Evolutionary conservation across 2,797 vertebrate genomes (phyloP).

Genomic region (Perodicticus potto): DNA sequence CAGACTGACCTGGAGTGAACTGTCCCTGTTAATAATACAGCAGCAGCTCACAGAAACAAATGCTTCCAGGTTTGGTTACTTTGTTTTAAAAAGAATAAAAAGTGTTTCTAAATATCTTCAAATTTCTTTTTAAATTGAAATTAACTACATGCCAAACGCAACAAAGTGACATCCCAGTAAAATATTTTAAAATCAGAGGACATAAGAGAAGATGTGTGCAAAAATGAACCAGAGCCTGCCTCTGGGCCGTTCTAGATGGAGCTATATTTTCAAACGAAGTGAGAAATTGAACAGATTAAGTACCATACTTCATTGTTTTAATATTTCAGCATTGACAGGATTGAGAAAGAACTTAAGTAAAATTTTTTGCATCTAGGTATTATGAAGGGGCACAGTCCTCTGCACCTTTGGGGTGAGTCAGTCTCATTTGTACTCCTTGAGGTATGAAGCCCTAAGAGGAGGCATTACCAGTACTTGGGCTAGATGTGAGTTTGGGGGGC

Average conservation of each 20-base stretch:
- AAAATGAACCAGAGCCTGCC: neutral
- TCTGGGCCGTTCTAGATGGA: neutral
- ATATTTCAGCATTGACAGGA: neutral
- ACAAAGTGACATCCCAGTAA: conserved; percentile 24
- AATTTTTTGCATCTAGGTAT: neutral
- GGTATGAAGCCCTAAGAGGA: too few relatives aligned
- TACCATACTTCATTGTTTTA: neutral
- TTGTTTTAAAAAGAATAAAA: conserved; percentile 38
- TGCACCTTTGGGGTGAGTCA: too few relatives aligned
- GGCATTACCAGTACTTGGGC: too few relatives aligned
- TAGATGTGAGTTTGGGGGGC: too few relatives aligned
- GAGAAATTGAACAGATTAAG: neutral
- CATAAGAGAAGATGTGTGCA: neutral
- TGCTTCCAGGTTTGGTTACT: neutral
- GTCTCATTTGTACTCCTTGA: too few relatives aligned
- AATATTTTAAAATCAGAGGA: neutral
- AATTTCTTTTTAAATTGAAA: neutral
- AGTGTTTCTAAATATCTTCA: neutral
- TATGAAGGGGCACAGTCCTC: too few relatives aligned
- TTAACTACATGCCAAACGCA: neutral
- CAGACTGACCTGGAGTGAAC: neutral
- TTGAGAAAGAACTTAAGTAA: neutral
- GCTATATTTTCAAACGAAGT: neutral
- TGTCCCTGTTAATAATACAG: neutral
- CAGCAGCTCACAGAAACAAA: neutral